phyloP scores from a whole-genome alignment of 1,140 invertebrate species.

The Drosophila erecta region DNA sequence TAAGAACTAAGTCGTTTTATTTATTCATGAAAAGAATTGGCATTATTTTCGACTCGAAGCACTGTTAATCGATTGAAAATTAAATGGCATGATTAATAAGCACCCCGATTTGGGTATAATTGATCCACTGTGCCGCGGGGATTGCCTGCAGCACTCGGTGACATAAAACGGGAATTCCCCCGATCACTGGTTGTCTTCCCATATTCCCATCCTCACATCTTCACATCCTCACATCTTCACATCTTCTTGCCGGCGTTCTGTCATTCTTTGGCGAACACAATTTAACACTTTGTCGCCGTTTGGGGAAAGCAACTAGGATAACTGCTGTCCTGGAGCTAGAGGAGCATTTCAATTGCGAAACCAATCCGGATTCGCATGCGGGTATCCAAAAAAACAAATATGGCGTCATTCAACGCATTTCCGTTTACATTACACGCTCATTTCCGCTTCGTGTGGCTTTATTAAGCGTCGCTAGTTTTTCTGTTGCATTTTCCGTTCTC shows the following conservation, averaged over 20 bases:
- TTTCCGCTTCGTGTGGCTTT: constrained; percentile 80
- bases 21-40: no score
- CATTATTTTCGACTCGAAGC: no score
- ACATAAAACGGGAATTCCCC: constrained; percentile 39
- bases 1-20: no score
- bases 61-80: neutral
- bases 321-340: constrained; percentile 1
- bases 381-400: constrained; percentile 47
- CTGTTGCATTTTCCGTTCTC: constrained; percentile 44
- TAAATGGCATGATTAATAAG: neutral
- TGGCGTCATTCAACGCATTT: constrained; percentile 79
- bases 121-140: constrained; percentile 23
- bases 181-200: constrained; percentile 34
- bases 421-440: constrained; percentile 82
- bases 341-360: constrained; percentile 12
- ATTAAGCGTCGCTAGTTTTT: constrained; percentile 66
- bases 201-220: no score
- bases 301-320: constrained; percentile 53
- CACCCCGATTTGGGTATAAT: neutral
- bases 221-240: no score
- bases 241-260: constrained; percentile 10
- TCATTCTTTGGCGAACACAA: constrained; percentile 67
- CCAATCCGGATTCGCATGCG: constrained; percentile 9
- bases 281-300: constrained; percentile 75
- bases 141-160: constrained; percentile 22